Evolutionary conservation across 2,888 invertebrate species (phyloP).

Genomic region (Melinaea marsaeus): DNA sequence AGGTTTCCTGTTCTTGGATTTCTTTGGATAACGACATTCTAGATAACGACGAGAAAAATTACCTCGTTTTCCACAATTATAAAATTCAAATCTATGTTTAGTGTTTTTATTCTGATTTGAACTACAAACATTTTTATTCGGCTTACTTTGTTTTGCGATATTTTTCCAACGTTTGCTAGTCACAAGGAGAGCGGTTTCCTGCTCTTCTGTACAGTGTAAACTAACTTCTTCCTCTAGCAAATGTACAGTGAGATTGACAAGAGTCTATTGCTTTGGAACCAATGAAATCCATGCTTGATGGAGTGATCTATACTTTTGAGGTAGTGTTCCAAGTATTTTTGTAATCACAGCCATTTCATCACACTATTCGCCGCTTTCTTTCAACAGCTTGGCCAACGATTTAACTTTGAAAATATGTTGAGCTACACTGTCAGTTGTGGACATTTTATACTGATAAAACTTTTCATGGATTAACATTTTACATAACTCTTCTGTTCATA

Average conservation of each 20-base stretch:
- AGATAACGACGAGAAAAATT: constrained; percentile 29
- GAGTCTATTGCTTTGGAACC: constrained; percentile 26
- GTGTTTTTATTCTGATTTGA: constrained; percentile 5
- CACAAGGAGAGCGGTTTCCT: neutral
- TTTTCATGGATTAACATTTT: constrained; percentile 34
- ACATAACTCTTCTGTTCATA: constrained; percentile 29
- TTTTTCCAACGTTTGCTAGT: constrained; percentile 15
- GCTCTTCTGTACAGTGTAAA: neutral
- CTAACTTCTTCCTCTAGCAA: constrained; percentile 32
- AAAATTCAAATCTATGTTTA: constrained; percentile 35
- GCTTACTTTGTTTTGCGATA: constrained; percentile 16
- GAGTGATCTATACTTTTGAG: constrained; percentile 32
- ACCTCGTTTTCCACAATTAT: constrained; percentile 35
- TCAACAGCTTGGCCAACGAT: constrained; percentile 33
- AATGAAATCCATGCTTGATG: constrained; percentile 38
- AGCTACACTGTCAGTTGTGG: constrained; percentile 29
- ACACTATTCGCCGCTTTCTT: constrained; percentile 35
- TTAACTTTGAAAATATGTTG: constrained; percentile 36
- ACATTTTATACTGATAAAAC: constrained; percentile 33
- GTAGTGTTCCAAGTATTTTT: constrained; percentile 36
- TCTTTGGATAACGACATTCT: constrained; percentile 31
- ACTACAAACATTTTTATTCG: neutral
- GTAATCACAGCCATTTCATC: constrained; percentile 38
- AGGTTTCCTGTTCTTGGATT: too few relatives aligned
- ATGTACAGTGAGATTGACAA: constrained; percentile 33